Evolutionary conservation across 2,797 vertebrate species (phyloP).

Genomic region (Hafferia zeledoni): DNA sequence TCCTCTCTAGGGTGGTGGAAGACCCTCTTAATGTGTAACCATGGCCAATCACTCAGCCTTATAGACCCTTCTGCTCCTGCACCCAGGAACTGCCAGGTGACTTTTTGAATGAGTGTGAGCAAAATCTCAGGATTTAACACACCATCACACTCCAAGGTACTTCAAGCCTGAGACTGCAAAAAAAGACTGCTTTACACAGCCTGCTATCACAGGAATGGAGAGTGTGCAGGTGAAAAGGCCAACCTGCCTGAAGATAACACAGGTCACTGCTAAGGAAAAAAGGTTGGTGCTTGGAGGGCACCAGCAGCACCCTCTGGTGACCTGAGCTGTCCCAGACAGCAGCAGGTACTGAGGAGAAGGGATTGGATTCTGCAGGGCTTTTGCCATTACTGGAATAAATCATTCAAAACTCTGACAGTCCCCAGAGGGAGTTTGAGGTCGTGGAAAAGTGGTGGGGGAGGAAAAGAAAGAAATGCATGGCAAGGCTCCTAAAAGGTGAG

Average conservation of each 20-base stretch:
- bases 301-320: slow-evolving; percentile 61
- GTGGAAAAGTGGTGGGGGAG: not conserved
- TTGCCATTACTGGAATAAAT: not conserved
- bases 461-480: not conserved
- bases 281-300: not conserved
- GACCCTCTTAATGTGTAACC: not conserved
- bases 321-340: not conserved
- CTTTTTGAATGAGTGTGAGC: not conserved
- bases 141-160: not conserved
- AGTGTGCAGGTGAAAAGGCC: not conserved
- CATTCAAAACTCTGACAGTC: not conserved
- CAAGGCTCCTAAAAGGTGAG: not conserved
- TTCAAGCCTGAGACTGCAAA: not conserved
- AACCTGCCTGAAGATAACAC: not conserved
- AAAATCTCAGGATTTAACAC: not conserved
- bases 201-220: not conserved
- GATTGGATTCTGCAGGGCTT: not conserved
- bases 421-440: not conserved
- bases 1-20: not conserved
- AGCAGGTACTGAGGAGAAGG: not conserved
- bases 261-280: not conserved
- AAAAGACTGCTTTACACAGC: not conserved
- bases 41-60: not conserved
- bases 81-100: accelerated
- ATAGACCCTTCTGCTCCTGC: not conserved